Base-by-base conservation (phyloP, 64 coral and sea anemone genomes). In the Montipora sp. region DNA sequence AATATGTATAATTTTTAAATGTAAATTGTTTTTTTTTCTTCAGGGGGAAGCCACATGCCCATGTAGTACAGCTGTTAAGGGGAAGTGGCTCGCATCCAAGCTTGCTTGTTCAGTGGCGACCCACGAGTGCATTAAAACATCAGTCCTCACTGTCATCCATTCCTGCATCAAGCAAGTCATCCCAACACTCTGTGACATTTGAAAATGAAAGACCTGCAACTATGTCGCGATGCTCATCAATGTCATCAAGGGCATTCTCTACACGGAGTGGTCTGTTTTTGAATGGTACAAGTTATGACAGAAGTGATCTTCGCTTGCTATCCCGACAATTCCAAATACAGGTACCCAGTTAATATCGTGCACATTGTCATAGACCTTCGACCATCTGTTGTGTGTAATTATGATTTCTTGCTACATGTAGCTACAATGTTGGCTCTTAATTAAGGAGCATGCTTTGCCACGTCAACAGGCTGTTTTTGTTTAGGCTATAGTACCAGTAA, bases 41-140 rank as follows among this genome's bases (percentile, higher is more conserved):
- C 73, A 97, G 95, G 75, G 92, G 92, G 8, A 97, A 97, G 81
- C 51, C 89, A 47, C 95, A 97, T 59, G 23, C 66, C 11, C 83
- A 94, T 71, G 95, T 97, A 8, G 95, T 97, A 3, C 89, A 92
- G 15, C 89, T 97, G 23, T 79, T 97, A 16, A 97, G 94, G 87
- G 95, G 95, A 47, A 97, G 95, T 88, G 95, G 95, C 11, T 94
- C 95, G 5, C 78, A 89, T 43, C 95, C 95, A 76, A 97, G 59
- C 19, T 71, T 97, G 6, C 49, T 97, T 2, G 92, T 97, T 81
- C 95, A 97, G 58, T 97, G 95, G 95, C 95, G 92, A 22, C 95
- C 95, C 67, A 84, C 27, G 7, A 97, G 89, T 50, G 73, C 27
- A 15, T 86, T 97, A 18, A 89, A 84, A 75, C 87, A 90, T 50